These are phyloP conservation scores for Chalcosyrphus nemorum DNA, from an alignment of 2,888 invertebrate species.

Conservation along the genomic window DNA sequence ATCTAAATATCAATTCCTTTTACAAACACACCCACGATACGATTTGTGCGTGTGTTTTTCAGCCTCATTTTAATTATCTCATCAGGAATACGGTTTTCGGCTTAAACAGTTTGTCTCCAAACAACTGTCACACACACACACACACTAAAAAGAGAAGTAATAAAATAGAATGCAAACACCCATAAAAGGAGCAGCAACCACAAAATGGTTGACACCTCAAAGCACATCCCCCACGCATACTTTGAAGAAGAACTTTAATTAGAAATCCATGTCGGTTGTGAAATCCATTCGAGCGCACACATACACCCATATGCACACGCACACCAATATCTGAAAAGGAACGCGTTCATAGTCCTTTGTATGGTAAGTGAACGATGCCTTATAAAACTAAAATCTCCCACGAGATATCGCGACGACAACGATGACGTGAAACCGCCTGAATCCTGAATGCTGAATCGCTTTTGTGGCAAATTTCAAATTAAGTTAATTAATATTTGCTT, in stretches of 20 bases:
- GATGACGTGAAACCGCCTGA: neutral
- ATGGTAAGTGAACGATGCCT: neutral
- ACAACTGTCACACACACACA: neutral
- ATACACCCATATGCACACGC: no score
- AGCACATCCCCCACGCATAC: slow-evolving; percentile 40
- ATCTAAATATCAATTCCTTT: neutral
- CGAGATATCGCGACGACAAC: slow-evolving; percentile 19
- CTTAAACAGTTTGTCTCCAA: neutral
- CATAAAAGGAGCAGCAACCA: slow-evolving; percentile 48
- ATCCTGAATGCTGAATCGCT: slow-evolving; percentile 59
- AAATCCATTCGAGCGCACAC: slow-evolving; percentile 20
- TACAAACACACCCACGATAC: neutral
- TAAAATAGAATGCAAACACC: slow-evolving; percentile 46
- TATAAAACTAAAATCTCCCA: slow-evolving; percentile 22
- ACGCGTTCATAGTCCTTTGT: slow-evolving; percentile 3
- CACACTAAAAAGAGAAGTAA: slow-evolving; percentile 12
- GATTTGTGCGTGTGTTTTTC: neutral
- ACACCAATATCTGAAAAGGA: no score
- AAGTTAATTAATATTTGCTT: slow-evolving; percentile 71
- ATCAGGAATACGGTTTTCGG: slow-evolving; percentile 29
- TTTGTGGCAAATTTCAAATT: slow-evolving; percentile 70
- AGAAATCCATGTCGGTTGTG: slow-evolving; percentile 60
- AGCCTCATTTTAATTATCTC: slow-evolving; percentile 15
- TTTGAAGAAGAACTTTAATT: slow-evolving; percentile 60
- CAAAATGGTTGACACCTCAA: slow-evolving; percentile 53